Percentiles rank a stretch among this genome's conserved stretches.
These are phyloP conservation scores for Polypedilum vanderplanki DNA, from an alignment of 1,140 invertebrate species.

Conservation along the genomic window DNA sequence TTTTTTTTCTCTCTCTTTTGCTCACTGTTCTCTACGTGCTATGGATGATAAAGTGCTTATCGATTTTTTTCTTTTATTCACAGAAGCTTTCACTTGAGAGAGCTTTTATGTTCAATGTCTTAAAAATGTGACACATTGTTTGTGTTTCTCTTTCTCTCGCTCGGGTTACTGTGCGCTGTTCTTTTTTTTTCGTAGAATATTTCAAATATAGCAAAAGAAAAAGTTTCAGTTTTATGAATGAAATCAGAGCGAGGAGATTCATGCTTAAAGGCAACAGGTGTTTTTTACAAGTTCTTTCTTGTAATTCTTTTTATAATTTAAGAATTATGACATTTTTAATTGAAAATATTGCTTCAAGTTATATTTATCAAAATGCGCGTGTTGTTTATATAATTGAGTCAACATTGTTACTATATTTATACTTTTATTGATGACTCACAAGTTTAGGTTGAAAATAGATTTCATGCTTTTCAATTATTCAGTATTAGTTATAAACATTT, in stretches of 20 bases:
- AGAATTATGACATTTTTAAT: too few species aligned
- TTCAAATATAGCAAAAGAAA: neutral
- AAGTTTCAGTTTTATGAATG: neutral
- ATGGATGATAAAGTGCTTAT: slow-evolving; percentile 13
- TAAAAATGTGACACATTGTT: neutral
- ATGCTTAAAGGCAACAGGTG: neutral
- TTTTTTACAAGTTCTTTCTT: neutral
- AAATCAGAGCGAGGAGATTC: neutral
- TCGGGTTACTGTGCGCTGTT: neutral
- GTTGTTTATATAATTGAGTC: neutral
- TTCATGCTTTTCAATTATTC: too few species aligned
- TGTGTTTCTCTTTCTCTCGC: neutral
- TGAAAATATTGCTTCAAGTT: too few species aligned
- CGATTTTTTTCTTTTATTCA: neutral
- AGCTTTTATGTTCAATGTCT: neutral
- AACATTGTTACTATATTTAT: neutral
- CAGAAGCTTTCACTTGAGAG: neutral
- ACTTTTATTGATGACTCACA: too few species aligned
- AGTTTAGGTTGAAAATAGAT: too few species aligned
- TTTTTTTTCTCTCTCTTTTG: neutral
- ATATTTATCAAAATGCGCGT: neutral
- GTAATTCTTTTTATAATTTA: too few species aligned
- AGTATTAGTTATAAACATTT: too few species aligned
- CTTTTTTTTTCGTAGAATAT: neutral
- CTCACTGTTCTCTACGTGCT: neutral